A percentile compares a stretch with the other conserved stretches of the same genome.
Conservation (phyloP, 2,797 vertebrate species). For the Salmo trutta region DNA sequence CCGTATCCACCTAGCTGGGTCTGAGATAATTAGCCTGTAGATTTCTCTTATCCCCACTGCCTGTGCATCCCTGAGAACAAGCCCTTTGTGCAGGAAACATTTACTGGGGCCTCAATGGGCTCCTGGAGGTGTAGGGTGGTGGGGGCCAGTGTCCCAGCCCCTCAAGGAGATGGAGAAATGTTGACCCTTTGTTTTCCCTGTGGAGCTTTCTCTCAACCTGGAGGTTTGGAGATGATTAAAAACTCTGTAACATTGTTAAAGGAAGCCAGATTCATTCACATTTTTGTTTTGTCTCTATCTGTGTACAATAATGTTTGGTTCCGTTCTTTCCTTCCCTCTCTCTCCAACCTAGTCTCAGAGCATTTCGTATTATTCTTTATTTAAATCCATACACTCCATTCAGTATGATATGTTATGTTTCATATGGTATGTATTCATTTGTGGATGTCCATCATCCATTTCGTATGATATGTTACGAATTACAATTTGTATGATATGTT, state of each 20-base stretch:
- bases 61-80: conserved; percentile 64
- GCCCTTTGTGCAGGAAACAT: conserved; percentile 57
- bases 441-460: too few species aligned
- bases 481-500: too few species aligned
- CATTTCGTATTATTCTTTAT: too few species aligned
- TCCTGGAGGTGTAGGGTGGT: conserved; percentile 51
- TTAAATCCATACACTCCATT: too few species aligned
- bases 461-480: too few species aligned
- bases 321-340: background rate
- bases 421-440: too few species aligned
- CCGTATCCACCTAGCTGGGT: conserved; percentile 60
- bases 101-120: conserved; percentile 60
- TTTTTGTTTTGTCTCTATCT: conserved; percentile 11
- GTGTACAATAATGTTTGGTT: conserved; percentile 10
- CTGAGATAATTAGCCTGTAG: conserved; percentile 74
- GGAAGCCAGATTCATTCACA: conserved; percentile 1
- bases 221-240: conserved; percentile 48
- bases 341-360: too few species aligned
- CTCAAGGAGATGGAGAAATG: conserved; percentile 41
- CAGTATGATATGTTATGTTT: too few species aligned
- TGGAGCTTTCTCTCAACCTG: conserved; percentile 16
- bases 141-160: conserved; percentile 31
- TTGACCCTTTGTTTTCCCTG: conserved; percentile 5
- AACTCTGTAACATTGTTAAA: conserved; percentile 29
- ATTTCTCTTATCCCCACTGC: conserved; percentile 60